Percentiles rank a stretch among this genome's conserved stretches.
Evolutionary conservation across 2,113 vertebrate species (phyloP).

Genomic region (Mionectes macconnelli): DNA sequence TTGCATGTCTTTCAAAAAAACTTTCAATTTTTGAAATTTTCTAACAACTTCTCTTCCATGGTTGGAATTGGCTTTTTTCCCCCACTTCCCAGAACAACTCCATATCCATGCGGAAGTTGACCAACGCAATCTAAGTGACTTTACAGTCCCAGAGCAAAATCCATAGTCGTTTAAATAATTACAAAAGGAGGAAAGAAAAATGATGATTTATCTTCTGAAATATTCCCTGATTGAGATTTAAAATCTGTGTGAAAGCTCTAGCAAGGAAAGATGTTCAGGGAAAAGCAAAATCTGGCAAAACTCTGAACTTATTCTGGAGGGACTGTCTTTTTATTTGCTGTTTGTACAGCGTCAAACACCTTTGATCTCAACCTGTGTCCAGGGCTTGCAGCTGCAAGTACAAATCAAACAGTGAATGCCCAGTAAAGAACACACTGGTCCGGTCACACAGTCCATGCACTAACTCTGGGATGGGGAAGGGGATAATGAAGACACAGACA

Average conservation of each 20-base stretch:
- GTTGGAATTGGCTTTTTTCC: not conserved
- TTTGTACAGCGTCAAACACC: not conserved
- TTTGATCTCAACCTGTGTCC: not conserved
- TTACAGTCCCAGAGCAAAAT: not conserved
- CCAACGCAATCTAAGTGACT: not conserved
- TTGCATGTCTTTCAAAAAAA: not conserved
- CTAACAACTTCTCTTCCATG: not conserved
- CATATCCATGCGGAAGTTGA: not conserved
- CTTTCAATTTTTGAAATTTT: not conserved
- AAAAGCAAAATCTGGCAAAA: not conserved
- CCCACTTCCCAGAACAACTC: not conserved
- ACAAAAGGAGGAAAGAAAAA: not conserved
- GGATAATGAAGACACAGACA: slow-evolving; percentile 55
- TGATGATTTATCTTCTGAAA: not conserved
- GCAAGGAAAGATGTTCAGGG: not conserved
- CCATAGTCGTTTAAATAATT: not conserved
- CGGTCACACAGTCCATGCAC: not conserved
- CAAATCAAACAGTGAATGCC: not conserved
- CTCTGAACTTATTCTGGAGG: not conserved
- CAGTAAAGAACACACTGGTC: not conserved
- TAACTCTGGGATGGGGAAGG: not conserved
- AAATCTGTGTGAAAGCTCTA: not conserved
- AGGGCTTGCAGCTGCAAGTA: not conserved
- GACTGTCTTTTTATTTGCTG: not conserved
- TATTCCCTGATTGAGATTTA: not conserved